Conservation (phyloP, 35 echinoderm and acorn worm genomes). For the Apostichopus californicus region DNA sequence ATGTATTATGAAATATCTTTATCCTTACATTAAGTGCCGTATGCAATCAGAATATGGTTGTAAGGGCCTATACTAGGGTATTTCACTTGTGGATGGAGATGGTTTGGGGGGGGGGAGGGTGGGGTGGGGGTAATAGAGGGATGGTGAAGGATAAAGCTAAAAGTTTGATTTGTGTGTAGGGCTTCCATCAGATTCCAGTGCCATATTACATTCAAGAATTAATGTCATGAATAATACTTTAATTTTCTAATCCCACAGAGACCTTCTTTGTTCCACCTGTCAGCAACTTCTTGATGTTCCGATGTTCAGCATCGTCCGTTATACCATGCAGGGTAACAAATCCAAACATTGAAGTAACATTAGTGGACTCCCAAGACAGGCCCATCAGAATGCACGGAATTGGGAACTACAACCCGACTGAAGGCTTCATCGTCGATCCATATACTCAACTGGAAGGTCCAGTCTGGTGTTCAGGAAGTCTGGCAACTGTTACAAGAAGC, state of each 20-base stretch:
- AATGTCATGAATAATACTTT: neutral
- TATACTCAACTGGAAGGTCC: neutral
- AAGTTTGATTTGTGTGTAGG: no score
- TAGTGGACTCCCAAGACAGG: conserved; percentile 7
- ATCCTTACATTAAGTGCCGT: no score
- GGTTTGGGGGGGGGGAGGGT: no score
- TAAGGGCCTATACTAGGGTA: no score
- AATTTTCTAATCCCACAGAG: neutral
- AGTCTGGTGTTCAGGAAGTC: conserved; percentile 16
- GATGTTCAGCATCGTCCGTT: neutral
- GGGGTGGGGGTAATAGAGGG: no score
- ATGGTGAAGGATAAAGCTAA: no score
- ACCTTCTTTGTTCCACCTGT: neutral
- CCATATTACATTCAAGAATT: no score
- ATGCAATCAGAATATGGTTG: no score
- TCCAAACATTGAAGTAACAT: conserved; percentile 1
- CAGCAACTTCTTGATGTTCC: neutral
- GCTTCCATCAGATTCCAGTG: no score
- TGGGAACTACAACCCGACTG: conserved; percentile 6
- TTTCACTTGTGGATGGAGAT: no score
- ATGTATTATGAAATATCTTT: no score
- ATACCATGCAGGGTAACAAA: conserved; percentile 38
- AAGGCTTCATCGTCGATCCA: conserved; percentile 3
- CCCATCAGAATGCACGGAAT: neutral
- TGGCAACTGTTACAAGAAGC: neutral